phyloP scores from a whole-genome alignment of 2,113 vertebrate species.

The Toxotes jaculatrix region DNA sequence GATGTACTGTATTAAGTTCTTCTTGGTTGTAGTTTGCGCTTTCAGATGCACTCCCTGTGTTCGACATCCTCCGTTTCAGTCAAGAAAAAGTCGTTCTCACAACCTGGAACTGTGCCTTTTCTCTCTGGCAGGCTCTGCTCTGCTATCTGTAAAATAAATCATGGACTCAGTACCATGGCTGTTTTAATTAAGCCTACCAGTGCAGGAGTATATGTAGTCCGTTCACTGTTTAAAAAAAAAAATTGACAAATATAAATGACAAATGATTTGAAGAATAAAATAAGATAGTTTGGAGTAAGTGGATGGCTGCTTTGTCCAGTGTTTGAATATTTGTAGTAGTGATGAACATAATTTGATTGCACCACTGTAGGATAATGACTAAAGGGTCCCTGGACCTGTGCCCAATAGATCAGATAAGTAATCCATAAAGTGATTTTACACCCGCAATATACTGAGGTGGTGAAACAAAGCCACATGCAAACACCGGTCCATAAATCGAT shows the following conservation, averaged over 20 bases:
- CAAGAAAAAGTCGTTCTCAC: conserved; percentile 4
- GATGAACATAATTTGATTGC: no score
- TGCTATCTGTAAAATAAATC: conserved; percentile 69
- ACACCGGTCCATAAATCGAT: conserved; percentile 64
- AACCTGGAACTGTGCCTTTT: conserved; percentile 69
- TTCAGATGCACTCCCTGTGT: conserved; percentile 21
- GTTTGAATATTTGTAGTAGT: background rate
- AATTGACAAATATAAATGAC: background rate
- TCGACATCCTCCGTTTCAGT: background rate
- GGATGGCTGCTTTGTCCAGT: background rate
- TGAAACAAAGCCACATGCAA: conserved; percentile 15
- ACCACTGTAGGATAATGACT: no score
- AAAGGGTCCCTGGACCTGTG: no score
- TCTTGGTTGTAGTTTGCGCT: conserved; percentile 17
- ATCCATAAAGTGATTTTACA: no score
- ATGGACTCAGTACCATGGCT: background rate
- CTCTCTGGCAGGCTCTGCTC: conserved; percentile 14
- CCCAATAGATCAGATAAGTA: no score
- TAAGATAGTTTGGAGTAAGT: background rate
- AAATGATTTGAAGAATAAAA: background rate
- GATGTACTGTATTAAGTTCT: background rate
- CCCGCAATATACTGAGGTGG: background rate
- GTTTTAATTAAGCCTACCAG: conserved; percentile 17
- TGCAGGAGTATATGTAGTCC: no score
- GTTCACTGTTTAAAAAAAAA: background rate